Conservation (phyloP, 2,888 invertebrate species). For the Hyposoter didymator region DNA sequence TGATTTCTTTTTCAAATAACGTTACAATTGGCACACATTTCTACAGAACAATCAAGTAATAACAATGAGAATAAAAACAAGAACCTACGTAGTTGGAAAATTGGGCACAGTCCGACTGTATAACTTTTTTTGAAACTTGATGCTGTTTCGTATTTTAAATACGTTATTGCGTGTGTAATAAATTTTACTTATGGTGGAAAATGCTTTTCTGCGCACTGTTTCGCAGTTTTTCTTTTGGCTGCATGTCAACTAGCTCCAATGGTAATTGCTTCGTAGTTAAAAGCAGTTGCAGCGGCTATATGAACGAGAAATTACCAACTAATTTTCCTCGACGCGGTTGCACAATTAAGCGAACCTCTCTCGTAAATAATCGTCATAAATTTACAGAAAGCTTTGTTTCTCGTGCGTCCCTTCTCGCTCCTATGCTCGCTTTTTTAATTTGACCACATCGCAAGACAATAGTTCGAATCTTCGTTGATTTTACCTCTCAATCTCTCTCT, state of each 20-base stretch:
- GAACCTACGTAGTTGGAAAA: background rate
- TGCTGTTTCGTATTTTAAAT: conserved; percentile 13
- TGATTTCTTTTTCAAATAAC: background rate
- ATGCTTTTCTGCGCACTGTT: background rate
- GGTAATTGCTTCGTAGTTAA: conserved; percentile 52
- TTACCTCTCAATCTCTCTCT: background rate
- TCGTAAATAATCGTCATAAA: conserved; percentile 21
- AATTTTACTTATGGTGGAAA: background rate
- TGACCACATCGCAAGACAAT: conserved; percentile 17
- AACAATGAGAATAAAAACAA: background rate
- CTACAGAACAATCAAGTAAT: background rate
- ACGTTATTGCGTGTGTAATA: conserved; percentile 9
- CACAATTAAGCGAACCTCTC: conserved; percentile 50
- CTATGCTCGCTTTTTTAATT: background rate
- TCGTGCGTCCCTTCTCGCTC: background rate
- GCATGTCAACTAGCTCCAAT: conserved; percentile 15
- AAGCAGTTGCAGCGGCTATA: conserved; percentile 29
- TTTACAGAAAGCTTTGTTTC: conserved; percentile 25
- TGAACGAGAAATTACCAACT: conserved; percentile 50
- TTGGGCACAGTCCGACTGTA: background rate
- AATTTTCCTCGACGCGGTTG: conserved; percentile 48
- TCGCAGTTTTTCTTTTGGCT: conserved; percentile 32
- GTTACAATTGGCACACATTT: background rate
- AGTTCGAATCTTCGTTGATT: background rate
- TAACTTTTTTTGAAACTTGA: background rate